Evolutionary conservation across 2,797 vertebrate genomes (phyloP), one percentile per base, ranked within the genome.

Genomic region (Channa striata): DNA sequence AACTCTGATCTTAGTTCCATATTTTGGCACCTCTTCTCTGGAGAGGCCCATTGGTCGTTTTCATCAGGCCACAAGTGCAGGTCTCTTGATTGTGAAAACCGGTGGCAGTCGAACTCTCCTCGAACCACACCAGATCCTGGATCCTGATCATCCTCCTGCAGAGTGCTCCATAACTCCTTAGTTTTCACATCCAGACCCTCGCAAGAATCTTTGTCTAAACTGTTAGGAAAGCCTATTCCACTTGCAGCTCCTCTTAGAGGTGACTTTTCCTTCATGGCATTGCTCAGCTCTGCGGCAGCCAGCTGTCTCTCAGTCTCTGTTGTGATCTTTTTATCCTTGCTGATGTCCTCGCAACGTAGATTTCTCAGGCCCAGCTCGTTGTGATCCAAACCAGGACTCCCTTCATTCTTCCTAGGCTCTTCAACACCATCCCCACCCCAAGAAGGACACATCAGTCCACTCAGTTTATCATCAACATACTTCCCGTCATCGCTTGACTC

Each of bases 41-140:
- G 86, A 65, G 92, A 89, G 33, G 92, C 92, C 94, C 93, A 94
- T 77, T 95, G 94, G 78, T 95, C 91, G 62, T 95, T 95, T 85
- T 94, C 94, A 13, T 89, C 85, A 2, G 93, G 91, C 92, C 93
- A 94, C 66, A 93, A 51, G 36, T 82, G 88, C 17, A 92, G 67
- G 23, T 94, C 88, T 7, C 74, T 82, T 5, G 74, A 74, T 48
- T 93, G 82, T 34, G 90, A 84, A 68, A 92, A 89, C 36, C 81
- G 88, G 33, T 93, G 85, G 68, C 92, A 93, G 78, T 93, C 92
- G 25, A 93, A 80, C 75, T 93, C 92, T 13, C 90, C 91, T 34
- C 74, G 86, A 7, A 94, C 74, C 11, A 68, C 85, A 43, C 68
- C 81, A 34, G 78, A 70, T 70, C 78, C 67, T 14, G 67, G 19